Percentiles rank a stretch among this genome's conserved stretches.
Evolutionary conservation across 2,113 vertebrate species (phyloP).

Genomic region (Chlamydotis undulata): DNA sequence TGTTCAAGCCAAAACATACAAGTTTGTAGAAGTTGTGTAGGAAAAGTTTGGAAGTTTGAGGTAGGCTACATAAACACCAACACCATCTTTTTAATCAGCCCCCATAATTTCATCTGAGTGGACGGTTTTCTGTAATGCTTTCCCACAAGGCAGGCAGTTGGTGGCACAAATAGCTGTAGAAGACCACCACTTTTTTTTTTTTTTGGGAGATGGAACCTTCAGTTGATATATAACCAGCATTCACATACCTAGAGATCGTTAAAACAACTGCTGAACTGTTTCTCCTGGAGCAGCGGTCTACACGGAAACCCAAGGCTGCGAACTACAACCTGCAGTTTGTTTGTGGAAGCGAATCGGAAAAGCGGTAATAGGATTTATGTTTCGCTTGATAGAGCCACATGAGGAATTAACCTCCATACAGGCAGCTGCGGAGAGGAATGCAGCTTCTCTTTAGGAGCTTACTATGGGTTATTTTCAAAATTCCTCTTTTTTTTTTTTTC

Average conservation of each 20-base stretch:
- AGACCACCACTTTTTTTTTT: neutral
- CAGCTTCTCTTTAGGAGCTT: constrained; percentile 6
- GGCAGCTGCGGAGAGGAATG: neutral
- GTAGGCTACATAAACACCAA: neutral
- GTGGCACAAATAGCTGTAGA: neutral
- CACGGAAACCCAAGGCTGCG: neutral
- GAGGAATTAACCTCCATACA: constrained; percentile 52
- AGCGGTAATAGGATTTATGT: constrained; percentile 39
- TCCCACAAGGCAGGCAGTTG: neutral
- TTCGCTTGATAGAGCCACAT: neutral
- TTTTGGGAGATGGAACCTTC: neutral
- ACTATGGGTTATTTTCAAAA: neutral
- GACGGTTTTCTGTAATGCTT: neutral
- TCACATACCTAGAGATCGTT: neutral
- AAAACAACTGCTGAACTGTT: neutral
- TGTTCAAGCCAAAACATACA: neutral
- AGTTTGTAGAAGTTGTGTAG: neutral
- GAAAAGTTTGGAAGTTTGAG: neutral
- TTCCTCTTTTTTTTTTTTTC: neutral
- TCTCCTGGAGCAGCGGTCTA: neutral
- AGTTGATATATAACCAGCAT: neutral
- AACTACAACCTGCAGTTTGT: neutral
- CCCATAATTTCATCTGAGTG: neutral
- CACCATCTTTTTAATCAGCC: neutral
- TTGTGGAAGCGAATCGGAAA: neutral